Conservation (phyloP, 1,140 invertebrate genomes). For the Ptiloglossa arizonensis region DNA sequence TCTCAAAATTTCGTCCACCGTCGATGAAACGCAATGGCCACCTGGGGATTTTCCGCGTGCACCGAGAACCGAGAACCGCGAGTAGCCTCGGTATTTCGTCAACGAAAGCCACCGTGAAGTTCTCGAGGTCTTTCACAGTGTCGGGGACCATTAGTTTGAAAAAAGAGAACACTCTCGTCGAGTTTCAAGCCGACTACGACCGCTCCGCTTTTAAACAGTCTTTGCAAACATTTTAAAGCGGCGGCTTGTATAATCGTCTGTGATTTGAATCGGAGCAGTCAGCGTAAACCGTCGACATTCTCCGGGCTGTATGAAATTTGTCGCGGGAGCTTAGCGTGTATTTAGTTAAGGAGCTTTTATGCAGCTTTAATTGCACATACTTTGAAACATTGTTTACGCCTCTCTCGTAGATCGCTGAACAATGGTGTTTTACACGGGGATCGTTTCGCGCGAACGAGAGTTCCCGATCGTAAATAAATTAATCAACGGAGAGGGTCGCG, state of each 20-base stretch:
- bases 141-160: conserved; percentile 20
- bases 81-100: conserved; percentile 2
- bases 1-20: neutral
- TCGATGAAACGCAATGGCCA: neutral
- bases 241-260: neutral
- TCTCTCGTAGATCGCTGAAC: neutral
- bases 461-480: neutral
- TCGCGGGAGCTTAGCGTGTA: too few species aligned
- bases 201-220: neutral
- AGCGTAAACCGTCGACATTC: neutral
- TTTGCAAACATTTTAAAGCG: conserved; percentile 10
- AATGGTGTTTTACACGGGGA: neutral
- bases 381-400: too few species aligned
- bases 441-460: neutral
- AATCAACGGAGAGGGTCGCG: neutral
- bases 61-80: neutral
- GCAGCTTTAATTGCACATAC: neutral
- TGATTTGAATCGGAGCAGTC: neutral
- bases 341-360: neutral
- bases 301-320: neutral
- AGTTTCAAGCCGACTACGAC: neutral
- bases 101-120: neutral
- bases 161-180: conserved; percentile 7
- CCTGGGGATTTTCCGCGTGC: neutral
- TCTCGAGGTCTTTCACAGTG: conserved; percentile 21